phyloP scores from a whole-genome alignment of 2,113 vertebrate species.

The Aptenodytes patagonicus region DNA sequence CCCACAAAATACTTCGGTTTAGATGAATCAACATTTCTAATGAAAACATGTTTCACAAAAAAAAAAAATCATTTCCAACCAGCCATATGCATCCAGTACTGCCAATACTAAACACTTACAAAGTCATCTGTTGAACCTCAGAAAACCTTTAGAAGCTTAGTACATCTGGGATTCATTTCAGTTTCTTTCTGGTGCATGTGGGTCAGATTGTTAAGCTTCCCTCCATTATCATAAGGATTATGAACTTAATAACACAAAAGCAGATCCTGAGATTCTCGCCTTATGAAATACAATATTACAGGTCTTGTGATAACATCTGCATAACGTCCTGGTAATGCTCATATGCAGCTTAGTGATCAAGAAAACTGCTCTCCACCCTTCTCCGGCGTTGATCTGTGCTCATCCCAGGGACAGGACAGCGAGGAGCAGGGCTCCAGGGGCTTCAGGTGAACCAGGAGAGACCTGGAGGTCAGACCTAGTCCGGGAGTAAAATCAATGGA shows the following conservation, averaged over 20 bases:
- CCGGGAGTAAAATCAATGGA: neutral
- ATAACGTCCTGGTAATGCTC: neutral
- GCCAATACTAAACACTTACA: neutral
- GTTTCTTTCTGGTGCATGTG: neutral
- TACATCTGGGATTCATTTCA: neutral
- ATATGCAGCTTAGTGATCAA: neutral
- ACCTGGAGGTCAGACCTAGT: neutral
- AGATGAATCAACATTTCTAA: neutral
- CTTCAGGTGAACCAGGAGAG: neutral
- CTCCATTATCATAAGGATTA: neutral
- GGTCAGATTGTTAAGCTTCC: neutral
- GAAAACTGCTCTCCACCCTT: neutral
- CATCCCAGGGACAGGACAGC: rapidly evolving
- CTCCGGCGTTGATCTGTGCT: neutral
- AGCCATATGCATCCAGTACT: neutral
- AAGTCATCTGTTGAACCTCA: neutral
- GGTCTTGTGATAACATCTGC: neutral
- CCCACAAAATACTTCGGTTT: neutral
- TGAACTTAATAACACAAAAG: neutral
- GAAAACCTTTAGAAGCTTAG: neutral
- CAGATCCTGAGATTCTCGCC: neutral
- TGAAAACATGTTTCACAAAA: neutral
- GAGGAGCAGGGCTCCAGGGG: rapidly evolving
- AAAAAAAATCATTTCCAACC: neutral
- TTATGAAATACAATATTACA: neutral